Conservation (phyloP, 2,888 invertebrate genomes). For the Tenthredo amoena region DNA sequence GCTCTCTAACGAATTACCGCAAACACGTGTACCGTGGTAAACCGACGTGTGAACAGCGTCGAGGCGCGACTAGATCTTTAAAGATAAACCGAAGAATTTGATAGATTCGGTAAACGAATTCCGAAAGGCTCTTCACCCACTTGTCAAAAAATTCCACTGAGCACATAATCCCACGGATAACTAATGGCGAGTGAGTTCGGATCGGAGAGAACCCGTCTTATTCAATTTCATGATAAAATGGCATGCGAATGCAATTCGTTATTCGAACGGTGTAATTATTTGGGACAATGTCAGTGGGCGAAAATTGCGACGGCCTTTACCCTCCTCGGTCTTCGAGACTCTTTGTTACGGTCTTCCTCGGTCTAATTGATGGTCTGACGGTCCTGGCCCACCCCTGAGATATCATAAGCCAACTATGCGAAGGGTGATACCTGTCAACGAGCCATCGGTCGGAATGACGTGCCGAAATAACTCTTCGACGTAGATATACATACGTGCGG, state of each 20-base stretch:
- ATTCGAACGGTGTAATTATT: neutral
- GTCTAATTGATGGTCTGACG: neutral
- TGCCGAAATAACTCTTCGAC: neutral
- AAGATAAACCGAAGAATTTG: neutral
- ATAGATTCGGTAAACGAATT: neutral
- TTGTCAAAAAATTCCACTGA: neutral
- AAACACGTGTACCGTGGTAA: neutral
- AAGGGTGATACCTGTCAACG: conserved; percentile 23
- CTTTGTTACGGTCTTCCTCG: neutral
- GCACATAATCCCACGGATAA: conserved; percentile 16
- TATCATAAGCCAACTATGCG: neutral
- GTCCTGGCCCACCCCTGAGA: neutral
- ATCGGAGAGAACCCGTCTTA: neutral
- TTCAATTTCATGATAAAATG: neutral
- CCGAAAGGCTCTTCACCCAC: neutral
- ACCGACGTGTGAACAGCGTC: neutral
- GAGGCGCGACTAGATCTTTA: neutral
- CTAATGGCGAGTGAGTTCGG: neutral
- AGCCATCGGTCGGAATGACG: neutral
- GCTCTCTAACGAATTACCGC: neutral
- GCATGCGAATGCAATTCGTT: neutral
- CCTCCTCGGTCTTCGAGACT: neutral
- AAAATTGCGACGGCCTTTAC: neutral
- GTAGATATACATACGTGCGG: neutral
- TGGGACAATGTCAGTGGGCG: neutral